These are phyloP conservation scores for Indri indri DNA, from an alignment of 2,113 vertebrate species.

Conservation along the genomic window DNA sequence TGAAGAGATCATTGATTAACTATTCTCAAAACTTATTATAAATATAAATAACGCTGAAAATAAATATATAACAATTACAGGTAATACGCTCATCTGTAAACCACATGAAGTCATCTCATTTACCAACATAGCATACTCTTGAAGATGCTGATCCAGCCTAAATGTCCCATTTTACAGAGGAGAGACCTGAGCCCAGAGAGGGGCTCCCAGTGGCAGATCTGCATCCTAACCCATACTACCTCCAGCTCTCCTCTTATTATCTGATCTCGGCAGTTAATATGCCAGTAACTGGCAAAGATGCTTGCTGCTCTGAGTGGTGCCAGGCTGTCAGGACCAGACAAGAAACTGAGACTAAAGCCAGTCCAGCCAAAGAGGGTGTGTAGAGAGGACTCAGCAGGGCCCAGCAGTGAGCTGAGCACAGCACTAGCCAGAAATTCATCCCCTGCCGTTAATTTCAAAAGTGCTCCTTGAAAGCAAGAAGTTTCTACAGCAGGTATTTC, in stretches of 20 bases:
- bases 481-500: neutral
- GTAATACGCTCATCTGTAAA: neutral
- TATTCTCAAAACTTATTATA: neutral
- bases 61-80: neutral
- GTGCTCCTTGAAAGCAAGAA: neutral
- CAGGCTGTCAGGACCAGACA: neutral
- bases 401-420: neutral
- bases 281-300: neutral
- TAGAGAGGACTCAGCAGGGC: neutral
- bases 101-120: neutral
- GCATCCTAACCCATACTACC: rapidly evolving
- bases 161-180: neutral
- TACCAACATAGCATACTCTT: neutral
- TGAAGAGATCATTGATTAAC: neutral
- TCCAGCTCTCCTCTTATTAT: neutral
- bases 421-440: neutral
- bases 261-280: neutral
- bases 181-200: neutral
- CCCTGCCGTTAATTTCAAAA: constrained; percentile 34
- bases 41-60: neutral
- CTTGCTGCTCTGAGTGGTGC: too few relatives aligned
- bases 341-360: neutral
- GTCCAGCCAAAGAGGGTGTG: neutral
- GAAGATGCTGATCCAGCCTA: neutral
- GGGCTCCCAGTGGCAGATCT: too few relatives aligned